These are phyloP conservation scores for Patiria pectinifera DNA, from an alignment of 53 echinoderm and acorn worm genomes.

Conservation along the genomic window DNA sequence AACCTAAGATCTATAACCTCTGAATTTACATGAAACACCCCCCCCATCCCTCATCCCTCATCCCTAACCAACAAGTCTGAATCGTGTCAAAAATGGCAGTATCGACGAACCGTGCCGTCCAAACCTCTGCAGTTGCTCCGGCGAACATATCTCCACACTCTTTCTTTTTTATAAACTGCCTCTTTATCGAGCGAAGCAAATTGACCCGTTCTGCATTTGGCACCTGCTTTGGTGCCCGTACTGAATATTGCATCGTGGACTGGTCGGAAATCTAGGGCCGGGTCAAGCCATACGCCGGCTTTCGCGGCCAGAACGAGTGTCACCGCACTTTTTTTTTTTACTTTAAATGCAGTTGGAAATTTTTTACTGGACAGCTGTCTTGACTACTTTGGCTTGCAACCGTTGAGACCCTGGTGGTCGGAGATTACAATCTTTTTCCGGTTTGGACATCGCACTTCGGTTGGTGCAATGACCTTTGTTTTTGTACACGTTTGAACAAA, in stretches of 20 bases:
- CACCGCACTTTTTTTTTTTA: constrained; percentile 3
- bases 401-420: neutral
- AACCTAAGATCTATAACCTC: neutral
- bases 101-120: constrained; percentile 14
- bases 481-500: too few species aligned
- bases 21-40: neutral
- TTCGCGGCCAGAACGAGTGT: neutral
- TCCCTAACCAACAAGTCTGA: constrained; percentile 10
- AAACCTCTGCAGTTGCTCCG: neutral
- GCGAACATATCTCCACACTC: neutral
- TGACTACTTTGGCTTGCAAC: neutral
- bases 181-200: constrained; percentile 32
- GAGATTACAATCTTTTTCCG: neutral
- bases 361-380: neutral
- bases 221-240: constrained; percentile 39
- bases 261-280: neutral
- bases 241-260: neutral
- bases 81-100: constrained; percentile 9
- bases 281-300: neutral
- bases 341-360: neutral
- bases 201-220: constrained; percentile 3
- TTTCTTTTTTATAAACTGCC: constrained; percentile 14
- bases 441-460: neutral
- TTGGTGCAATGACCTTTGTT: neutral
- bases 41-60: neutral